Evolutionary conservation across 2,797 vertebrate genomes (phyloP).

Genomic region (Tamandua tetradactyla): DNA sequence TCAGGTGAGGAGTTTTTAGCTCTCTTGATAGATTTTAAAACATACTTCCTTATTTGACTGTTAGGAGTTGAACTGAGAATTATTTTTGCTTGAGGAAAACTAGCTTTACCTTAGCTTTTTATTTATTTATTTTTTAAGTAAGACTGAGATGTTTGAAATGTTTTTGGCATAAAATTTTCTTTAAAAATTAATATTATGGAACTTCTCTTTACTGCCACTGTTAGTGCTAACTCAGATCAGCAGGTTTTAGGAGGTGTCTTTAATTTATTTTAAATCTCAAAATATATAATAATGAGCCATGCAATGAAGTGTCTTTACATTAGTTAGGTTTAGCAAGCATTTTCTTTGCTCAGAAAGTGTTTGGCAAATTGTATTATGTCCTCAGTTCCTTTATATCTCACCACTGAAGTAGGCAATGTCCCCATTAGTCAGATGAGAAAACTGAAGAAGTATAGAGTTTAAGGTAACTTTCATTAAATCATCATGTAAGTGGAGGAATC

Average conservation of each 20-base stretch:
- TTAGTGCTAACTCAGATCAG: not conserved
- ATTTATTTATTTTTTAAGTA: no score
- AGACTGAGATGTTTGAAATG: no score
- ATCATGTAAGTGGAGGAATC: not conserved
- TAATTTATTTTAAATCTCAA: constrained; percentile 7
- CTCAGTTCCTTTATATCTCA: not conserved
- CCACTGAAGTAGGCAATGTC: not conserved
- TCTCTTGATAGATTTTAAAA: constrained; percentile 52
- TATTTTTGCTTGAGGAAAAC: constrained; percentile 8
- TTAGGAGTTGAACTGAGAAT: constrained; percentile 18
- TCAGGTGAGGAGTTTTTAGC: not conserved
- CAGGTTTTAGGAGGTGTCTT: constrained; percentile 18
- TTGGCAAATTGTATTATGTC: not conserved
- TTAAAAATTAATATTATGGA: not conserved
- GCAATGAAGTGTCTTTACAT: not conserved
- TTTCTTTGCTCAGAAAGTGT: not conserved
- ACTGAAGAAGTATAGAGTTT: not conserved
- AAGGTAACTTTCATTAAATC: constrained; percentile 24
- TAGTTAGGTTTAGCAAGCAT: not conserved
- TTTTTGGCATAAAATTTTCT: constrained; percentile 42
- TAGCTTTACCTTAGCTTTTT: constrained; percentile 19
- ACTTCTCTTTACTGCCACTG: not conserved
- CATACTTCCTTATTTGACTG: not conserved
- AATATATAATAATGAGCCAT: not conserved
- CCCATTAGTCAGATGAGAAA: constrained; percentile 1